phyloP scores from a whole-genome alignment of 2,888 invertebrate species.

The Cantharis rustica region DNA sequence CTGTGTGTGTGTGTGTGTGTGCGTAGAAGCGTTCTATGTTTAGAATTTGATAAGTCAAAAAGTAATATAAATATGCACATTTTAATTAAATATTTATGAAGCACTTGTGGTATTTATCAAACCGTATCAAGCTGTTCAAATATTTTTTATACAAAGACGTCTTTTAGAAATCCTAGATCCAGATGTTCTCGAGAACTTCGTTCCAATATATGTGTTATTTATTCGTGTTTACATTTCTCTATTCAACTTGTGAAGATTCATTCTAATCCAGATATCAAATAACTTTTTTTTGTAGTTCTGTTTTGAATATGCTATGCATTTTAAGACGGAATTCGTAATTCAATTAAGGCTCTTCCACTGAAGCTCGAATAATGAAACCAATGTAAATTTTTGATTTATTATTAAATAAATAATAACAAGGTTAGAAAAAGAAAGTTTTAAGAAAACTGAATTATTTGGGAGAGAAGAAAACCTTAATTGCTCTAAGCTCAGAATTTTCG shows the following conservation, averaged over 20 bases:
- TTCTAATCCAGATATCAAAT: slow-evolving; percentile 7
- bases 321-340: background rate
- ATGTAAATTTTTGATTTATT: background rate
- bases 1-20: background rate
- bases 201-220: slow-evolving; percentile 7
- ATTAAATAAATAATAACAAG: background rate
- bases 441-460: background rate
- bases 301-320: background rate
- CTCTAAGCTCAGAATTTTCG: background rate
- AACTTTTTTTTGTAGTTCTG: background rate
- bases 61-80: slow-evolving; percentile 9
- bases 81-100: slow-evolving; percentile 25
- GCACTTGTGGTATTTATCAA: slow-evolving; percentile 28
- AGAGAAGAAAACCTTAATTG: background rate
- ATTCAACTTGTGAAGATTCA: slow-evolving; percentile 1
- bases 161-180: slow-evolving; percentile 20
- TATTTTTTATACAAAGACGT: slow-evolving; percentile 26
- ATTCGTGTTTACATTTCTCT: slow-evolving; percentile 7
- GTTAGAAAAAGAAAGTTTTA: background rate
- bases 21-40: background rate
- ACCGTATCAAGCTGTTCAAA: slow-evolving; percentile 26
- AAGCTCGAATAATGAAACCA: background rate
- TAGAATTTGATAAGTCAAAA: background rate
- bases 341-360: background rate
- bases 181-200: slow-evolving; percentile 16